A percentile compares a stretch with the other conserved stretches of the same genome.
These are phyloP conservation scores for Cossypha caffra DNA, from an alignment of 2,797 vertebrate species.

Conservation along the genomic window DNA sequence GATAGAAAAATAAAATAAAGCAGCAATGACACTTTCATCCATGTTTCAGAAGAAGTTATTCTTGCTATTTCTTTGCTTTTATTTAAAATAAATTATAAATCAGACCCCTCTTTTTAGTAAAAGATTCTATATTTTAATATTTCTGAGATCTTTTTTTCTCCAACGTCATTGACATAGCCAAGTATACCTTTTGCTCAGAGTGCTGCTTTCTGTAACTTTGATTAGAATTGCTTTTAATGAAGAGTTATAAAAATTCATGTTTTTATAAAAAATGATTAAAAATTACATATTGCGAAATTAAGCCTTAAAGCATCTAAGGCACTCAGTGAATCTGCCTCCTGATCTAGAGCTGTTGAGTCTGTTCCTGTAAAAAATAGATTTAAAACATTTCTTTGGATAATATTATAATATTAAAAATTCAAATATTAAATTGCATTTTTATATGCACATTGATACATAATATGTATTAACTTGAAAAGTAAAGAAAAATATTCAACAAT, in stretches of 20 bases:
- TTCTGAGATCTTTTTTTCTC: neutral
- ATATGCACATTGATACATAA: neutral
- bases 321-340: neutral
- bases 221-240: neutral
- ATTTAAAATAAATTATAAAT: neutral
- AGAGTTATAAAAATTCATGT: neutral
- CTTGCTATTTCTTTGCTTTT: neutral
- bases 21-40: neutral
- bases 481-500: neutral
- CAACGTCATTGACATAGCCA: neutral
- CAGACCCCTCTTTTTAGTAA: neutral
- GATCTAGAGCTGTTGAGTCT: neutral
- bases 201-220: neutral
- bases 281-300: neutral
- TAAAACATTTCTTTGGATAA: neutral
- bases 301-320: neutral
- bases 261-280: neutral
- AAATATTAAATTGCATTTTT: neutral
- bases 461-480: neutral
- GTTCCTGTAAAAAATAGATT: neutral
- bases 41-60: neutral
- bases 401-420: neutral
- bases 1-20: neutral
- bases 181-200: neutral
- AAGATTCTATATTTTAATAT: neutral